Evolutionary conservation across 2,113 vertebrate species (phyloP), one percentile per base, ranked within the genome.

Genomic region (Zapus hudsonius): DNA sequence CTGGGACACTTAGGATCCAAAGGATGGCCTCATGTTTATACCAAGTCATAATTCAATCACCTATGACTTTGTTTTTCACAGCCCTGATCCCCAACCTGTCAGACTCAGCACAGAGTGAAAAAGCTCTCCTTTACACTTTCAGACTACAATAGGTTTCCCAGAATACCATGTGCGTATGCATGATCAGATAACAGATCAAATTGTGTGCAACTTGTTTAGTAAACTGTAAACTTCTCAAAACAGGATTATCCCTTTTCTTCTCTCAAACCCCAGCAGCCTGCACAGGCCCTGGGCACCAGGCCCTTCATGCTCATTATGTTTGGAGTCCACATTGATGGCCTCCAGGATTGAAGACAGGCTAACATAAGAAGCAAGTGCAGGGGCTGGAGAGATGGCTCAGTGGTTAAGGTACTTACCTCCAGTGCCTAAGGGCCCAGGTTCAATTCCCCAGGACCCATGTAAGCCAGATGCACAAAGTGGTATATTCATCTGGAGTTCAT

Each of bases 221-320:
- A 78, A 93, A 64, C 5, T 20, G 5, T 57, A 90, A 66, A 44
- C 73, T 93, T 90, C 36, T 76, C 29, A 93, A 85, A 38, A 82
- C 38, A 36, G 23, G 23, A 9, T 9, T 13, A 76, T 61, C 38
- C 25, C n/a, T 52, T 44, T 76, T 55, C n/a, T 94, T 86, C 42
- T 63, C 38, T 47, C 19, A 74, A 69, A 78, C 31, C 22, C 20
- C 7, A 86, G 36, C 4, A 84, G 42, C 6, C 27, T 27, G 36
- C 36, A 42, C 38, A 44, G 44, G 61, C 84, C 27, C 74, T 89
- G n/a, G 25, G 15, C 31, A 70, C 36, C 3, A 31, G 22, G 19
- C 12, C 38, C 25, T 66, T 8, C 1, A 0, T 36, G 9, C 55
- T 86, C 87, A 27, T 66, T 42, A n/a, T 67, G 29, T 13, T 61